Conservation (phyloP, 2,113 vertebrate species). For the Thoracochromis brauschi region DNA sequence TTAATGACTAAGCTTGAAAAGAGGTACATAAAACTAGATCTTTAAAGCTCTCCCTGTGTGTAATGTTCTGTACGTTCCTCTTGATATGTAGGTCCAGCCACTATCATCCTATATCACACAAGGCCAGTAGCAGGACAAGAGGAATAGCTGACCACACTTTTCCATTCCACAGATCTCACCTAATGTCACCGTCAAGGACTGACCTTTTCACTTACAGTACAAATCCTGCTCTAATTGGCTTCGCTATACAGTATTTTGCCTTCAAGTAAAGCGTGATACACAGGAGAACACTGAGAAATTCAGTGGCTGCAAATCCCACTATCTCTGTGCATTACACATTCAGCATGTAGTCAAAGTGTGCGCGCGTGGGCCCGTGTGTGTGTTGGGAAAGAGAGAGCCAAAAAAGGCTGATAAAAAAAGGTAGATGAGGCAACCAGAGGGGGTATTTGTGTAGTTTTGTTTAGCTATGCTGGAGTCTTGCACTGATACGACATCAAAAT, state of each 20-base stretch:
- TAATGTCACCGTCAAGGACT: conserved; percentile 42
- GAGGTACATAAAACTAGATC: conserved; percentile 11
- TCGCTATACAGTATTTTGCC: not conserved
- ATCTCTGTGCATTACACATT: not conserved
- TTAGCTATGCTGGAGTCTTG: not conserved
- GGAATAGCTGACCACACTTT: conserved; percentile 30
- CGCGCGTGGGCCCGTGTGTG: not conserved
- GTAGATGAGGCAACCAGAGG: not conserved
- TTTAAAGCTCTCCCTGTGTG: not conserved
- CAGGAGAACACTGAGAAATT: not conserved
- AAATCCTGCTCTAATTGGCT: conserved; percentile 49
- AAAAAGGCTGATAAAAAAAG: not conserved
- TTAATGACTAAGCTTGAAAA: conserved; percentile 44
- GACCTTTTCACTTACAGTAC: conserved; percentile 31
- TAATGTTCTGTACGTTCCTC: not conserved
- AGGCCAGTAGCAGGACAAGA: conserved; percentile 38
- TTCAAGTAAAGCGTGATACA: not conserved
- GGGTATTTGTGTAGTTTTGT: not conserved
- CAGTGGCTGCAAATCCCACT: not conserved
- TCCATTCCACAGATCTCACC: conserved; percentile 19
- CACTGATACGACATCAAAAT: not conserved
- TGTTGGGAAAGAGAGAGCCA: not conserved
- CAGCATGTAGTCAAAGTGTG: not conserved
- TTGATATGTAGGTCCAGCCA: conserved; percentile 25
- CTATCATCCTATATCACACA: conserved; percentile 41